Conservation (phyloP, 2,888 invertebrate species). For the Loripinus fragilis region DNA sequence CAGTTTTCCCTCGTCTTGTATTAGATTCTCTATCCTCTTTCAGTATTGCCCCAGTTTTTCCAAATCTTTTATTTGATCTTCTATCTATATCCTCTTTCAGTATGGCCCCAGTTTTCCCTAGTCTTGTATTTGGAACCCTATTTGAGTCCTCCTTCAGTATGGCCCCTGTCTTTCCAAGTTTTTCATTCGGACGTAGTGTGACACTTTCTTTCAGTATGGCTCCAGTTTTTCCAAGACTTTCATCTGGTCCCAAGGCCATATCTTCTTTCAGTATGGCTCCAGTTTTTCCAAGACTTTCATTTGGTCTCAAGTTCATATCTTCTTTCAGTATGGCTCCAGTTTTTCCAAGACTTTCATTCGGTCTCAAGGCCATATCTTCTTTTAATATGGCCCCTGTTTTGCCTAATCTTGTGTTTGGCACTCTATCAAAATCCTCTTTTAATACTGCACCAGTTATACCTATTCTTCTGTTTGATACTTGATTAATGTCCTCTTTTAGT, state of each 20-base stretch:
- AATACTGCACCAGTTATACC: constrained; percentile 17
- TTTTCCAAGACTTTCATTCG: background rate
- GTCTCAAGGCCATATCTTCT: constrained; percentile 21
- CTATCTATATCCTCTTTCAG: constrained; percentile 36
- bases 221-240: constrained; percentile 2
- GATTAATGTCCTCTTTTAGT: constrained; percentile 37
- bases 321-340: constrained; percentile 33
- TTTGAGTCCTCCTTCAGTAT: constrained; percentile 25
- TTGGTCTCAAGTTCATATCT: constrained; percentile 21
- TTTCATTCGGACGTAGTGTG: background rate
- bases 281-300: background rate
- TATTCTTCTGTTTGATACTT: background rate
- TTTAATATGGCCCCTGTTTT: constrained; percentile 20
- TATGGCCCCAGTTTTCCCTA: constrained; percentile 27
- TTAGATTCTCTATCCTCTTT: constrained; percentile 13
- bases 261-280: constrained; percentile 40
- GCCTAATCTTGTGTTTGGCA: background rate
- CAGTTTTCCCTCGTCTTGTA: too few relatives aligned
- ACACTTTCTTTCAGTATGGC: constrained; percentile 23
- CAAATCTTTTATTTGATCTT: background rate
- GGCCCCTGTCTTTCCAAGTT: constrained; percentile 19
- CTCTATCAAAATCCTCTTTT: constrained; percentile 12
- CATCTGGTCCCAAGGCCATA: background rate
- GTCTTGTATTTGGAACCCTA: background rate
- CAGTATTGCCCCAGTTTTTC: constrained; percentile 21